Evolutionary conservation across 2,888 invertebrate species (phyloP).

Genomic region (Mesoligia furuncula): DNA sequence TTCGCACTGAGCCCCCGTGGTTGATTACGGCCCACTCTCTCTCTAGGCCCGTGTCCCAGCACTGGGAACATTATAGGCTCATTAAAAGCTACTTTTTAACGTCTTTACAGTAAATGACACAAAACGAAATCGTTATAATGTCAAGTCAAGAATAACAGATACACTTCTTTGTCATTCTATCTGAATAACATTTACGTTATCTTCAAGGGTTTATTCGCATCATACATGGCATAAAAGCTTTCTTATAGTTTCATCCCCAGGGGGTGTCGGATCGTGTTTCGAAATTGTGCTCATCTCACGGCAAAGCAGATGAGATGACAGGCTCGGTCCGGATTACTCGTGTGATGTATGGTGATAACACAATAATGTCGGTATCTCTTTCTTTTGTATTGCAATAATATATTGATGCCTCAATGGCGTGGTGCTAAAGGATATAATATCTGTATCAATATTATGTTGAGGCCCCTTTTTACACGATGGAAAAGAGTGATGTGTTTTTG

Average conservation of each 20-base stretch:
- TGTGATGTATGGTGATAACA: constrained; percentile 49
- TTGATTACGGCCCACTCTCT: background rate
- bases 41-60: background rate
- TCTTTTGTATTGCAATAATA: constrained; percentile 9
- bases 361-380: constrained; percentile 11
- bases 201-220: constrained; percentile 44
- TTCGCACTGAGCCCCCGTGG: background rate
- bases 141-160: constrained; percentile 29
- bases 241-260: constrained; percentile 39
- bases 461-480: background rate
- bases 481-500: no score
- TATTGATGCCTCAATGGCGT: background rate
- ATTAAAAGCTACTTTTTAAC: background rate
- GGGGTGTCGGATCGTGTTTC: constrained; percentile 26
- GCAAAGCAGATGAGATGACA: constrained; percentile 46
- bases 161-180: constrained; percentile 44
- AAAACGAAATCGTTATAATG: constrained; percentile 6
- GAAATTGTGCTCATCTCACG: constrained; percentile 36
- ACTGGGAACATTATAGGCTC: background rate
- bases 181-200: constrained; percentile 44
- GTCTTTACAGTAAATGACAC: background rate
- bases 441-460: background rate
- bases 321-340: constrained; percentile 26
- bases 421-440: background rate
- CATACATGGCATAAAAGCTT: constrained; percentile 41